Conservation (phyloP, 2,113 vertebrate species). For the Saccopteryx bilineata region DNA sequence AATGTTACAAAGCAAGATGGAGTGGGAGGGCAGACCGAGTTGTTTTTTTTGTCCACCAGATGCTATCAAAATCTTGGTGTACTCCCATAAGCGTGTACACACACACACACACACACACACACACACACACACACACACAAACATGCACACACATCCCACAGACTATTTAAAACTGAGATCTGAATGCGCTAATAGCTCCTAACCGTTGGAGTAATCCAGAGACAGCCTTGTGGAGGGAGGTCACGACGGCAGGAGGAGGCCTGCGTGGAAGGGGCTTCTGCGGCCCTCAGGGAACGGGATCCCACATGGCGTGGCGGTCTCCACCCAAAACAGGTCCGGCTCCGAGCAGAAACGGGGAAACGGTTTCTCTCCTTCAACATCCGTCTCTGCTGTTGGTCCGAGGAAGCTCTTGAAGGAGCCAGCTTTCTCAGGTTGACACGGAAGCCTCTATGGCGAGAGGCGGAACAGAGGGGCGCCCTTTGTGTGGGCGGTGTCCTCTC, state of each 20-base stretch:
- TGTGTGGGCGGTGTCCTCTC: neutral
- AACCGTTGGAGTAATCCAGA: neutral
- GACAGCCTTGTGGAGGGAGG: neutral
- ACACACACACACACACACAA: too few species aligned
- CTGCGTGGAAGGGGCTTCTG: neutral
- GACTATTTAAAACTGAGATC: neutral
- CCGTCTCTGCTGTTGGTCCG: neutral
- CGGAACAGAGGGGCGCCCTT: neutral
- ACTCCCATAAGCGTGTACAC: neutral
- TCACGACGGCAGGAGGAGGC: neutral
- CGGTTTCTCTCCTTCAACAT: neutral
- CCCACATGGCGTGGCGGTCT: neutral
- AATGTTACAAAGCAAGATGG: neutral
- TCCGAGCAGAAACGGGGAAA: neutral
- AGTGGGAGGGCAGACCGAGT: neutral
- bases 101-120: neutral
- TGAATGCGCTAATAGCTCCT: neutral
- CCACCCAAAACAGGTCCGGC: neutral
- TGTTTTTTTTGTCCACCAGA: neutral
- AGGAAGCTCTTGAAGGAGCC: neutral
- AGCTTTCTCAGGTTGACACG: constrained; percentile 8
- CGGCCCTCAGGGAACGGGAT: neutral
- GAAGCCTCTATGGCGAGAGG: neutral
- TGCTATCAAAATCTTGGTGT: neutral
- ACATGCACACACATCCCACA: neutral